phyloP scores from a whole-genome alignment of 2,113 vertebrate species.

The Stegastes partitus region DNA sequence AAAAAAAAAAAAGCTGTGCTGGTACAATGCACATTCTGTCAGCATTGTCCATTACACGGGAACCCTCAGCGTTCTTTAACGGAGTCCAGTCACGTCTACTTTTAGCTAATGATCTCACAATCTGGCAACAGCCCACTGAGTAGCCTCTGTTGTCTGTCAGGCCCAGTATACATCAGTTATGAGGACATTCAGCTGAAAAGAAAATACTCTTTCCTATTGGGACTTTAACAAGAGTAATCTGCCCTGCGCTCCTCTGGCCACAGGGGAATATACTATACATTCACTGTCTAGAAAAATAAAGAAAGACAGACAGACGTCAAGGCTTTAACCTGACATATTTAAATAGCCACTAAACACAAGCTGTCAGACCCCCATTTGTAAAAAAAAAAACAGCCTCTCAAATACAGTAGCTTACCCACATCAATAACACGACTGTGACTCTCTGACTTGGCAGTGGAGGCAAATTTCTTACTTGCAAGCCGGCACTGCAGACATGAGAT shows the following conservation, averaged over 20 bases:
- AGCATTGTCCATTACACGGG: conserved; percentile 29
- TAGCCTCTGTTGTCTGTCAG: conserved; percentile 61
- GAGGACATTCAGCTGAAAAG: conserved; percentile 54
- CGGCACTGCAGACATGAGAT: background rate
- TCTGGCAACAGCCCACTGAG: conserved; percentile 54
- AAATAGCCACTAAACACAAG: conserved; percentile 37
- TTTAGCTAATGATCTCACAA: conserved; percentile 67
- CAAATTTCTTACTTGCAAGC: conserved; percentile 17
- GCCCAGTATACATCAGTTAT: conserved; percentile 45
- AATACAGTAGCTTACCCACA: conserved; percentile 44
- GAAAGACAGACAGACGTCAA: conserved; percentile 9
- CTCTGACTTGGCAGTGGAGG: conserved; percentile 38
- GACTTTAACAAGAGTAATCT: conserved; percentile 41
- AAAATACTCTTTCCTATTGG: conserved; percentile 46
- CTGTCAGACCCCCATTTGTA: conserved; percentile 38
- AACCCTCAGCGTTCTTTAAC: conserved; percentile 35
- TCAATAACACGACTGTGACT: conserved; percentile 31
- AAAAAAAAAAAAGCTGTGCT: background rate
- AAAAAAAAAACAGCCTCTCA: conserved; percentile 32
- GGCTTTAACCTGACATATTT: conserved; percentile 43
- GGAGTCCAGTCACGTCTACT: conserved; percentile 50
- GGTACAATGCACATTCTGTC: conserved; percentile 28
- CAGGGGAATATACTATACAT: background rate
- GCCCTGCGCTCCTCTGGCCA: conserved; percentile 15
- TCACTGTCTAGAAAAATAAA: conserved; percentile 19